Evolutionary conservation across 2,113 vertebrate genomes (phyloP).

Genomic region (Sisor rabdophorus): DNA sequence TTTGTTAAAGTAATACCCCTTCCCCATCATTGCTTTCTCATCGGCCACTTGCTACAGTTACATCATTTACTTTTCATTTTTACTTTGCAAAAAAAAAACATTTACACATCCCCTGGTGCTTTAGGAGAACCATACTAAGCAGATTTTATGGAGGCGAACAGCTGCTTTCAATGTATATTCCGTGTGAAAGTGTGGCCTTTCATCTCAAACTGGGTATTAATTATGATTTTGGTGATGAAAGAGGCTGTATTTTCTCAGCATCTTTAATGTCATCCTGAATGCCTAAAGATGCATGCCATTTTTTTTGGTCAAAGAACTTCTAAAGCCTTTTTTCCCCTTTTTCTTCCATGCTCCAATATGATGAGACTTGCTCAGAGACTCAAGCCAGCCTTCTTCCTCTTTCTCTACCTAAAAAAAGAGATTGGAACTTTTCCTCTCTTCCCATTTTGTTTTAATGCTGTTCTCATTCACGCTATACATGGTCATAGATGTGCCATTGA

Average conservation of each 20-base stretch:
- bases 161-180: slow-evolving; percentile 21
- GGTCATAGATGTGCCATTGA: slow-evolving; percentile 54
- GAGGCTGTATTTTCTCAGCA: slow-evolving; percentile 17
- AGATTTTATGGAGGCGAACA: slow-evolving; percentile 14
- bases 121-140: slow-evolving; percentile 19
- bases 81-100: slow-evolving; percentile 17
- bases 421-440: background rate
- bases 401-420: slow-evolving; percentile 49
- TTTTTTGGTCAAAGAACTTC: slow-evolving; percentile 61
- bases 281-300: slow-evolving; percentile 47
- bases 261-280: slow-evolving; percentile 50
- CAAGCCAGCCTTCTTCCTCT: slow-evolving; percentile 54
- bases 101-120: slow-evolving; percentile 8
- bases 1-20: slow-evolving; percentile 83
- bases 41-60: background rate
- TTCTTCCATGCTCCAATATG: slow-evolving; percentile 71
- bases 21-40: slow-evolving; percentile 52
- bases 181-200: slow-evolving; percentile 3
- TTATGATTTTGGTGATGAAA: slow-evolving; percentile 20
- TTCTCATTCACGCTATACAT: slow-evolving; percentile 60
- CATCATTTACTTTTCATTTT: slow-evolving; percentile 34
- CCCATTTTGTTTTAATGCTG: slow-evolving; percentile 20
- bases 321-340: slow-evolving; percentile 72
- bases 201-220: slow-evolving; percentile 24
- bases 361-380: slow-evolving; percentile 49